phyloP scores from a whole-genome alignment of 2,113 vertebrate genomes.

The Mustela lutreola region DNA sequence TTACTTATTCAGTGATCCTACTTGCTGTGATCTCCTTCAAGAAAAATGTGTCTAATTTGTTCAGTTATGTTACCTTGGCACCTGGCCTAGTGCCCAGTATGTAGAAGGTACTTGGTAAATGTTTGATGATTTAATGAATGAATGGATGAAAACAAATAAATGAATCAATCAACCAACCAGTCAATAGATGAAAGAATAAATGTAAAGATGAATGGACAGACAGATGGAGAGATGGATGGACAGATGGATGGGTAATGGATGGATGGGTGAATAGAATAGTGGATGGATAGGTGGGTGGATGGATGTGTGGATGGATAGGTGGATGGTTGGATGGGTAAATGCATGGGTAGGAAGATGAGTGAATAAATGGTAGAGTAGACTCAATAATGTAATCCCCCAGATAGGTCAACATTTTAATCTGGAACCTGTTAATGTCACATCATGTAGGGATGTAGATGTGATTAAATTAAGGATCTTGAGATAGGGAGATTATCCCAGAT shows the following conservation, averaged over 20 bases:
- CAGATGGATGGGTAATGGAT: fast-evolving
- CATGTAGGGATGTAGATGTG: not conserved
- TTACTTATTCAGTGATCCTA: not conserved
- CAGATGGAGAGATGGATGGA: no score
- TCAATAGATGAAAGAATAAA: not conserved
- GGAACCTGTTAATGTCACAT: not conserved
- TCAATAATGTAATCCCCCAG: not conserved
- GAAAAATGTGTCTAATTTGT: not conserved
- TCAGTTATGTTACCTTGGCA: not conserved
- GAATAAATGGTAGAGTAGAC: no score
- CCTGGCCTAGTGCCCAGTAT: not conserved
- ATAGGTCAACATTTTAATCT: not conserved
- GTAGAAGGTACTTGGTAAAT: not conserved
- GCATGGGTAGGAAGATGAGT: not conserved
- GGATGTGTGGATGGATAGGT: not conserved
- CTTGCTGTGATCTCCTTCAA: not conserved
- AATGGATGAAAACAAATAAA: not conserved
- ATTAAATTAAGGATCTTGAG: not conserved
- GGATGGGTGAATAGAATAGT: no score
- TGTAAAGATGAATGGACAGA: no score
- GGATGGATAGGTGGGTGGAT: fast-evolving
- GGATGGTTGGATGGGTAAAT: not conserved
- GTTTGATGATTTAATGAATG: not conserved
- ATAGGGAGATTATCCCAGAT: not conserved
- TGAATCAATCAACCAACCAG: not conserved